Conservation (phyloP, 2,888 invertebrate species). For the Callyntrura sp. region DNA sequence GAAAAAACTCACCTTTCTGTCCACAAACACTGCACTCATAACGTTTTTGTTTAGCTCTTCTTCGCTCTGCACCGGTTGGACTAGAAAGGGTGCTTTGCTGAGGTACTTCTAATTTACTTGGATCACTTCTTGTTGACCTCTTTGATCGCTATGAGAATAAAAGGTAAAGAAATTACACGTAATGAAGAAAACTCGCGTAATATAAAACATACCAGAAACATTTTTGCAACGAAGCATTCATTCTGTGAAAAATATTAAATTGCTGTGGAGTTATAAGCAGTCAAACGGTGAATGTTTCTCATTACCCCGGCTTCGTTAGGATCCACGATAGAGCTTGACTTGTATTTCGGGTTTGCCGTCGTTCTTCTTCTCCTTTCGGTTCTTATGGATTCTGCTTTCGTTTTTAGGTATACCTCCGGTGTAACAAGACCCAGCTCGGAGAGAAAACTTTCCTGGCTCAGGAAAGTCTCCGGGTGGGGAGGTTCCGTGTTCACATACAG, state of each 20-base stretch:
- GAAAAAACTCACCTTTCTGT: slow-evolving; percentile 55
- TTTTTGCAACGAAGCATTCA: too few relatives aligned
- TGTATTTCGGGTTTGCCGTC: slow-evolving; percentile 83
- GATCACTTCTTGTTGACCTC: slow-evolving; percentile 62
- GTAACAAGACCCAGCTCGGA: slow-evolving; percentile 80
- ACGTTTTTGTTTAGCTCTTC: slow-evolving; percentile 42
- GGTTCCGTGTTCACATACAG: not conserved
- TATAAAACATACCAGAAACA: too few relatives aligned
- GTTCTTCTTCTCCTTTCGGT: slow-evolving; percentile 79
- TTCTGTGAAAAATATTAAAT: too few relatives aligned
- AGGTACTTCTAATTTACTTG: slow-evolving; percentile 56
- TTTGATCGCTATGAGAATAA: slow-evolving; percentile 37
- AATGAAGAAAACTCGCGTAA: not conserved
- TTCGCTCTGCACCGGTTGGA: slow-evolving; percentile 62
- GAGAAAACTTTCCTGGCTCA: slow-evolving; percentile 79
- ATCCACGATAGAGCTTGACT: slow-evolving; percentile 75
- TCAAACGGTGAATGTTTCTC: not conserved
- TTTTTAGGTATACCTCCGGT: slow-evolving; percentile 71
- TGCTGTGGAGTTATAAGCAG: too few relatives aligned
- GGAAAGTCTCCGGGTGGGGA: slow-evolving; percentile 71
- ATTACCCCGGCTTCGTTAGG: slow-evolving; percentile 69
- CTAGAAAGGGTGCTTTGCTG: slow-evolving; percentile 28
- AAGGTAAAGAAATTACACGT: not conserved
- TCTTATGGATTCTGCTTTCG: slow-evolving; percentile 64
- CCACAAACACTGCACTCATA: slow-evolving; percentile 68